These are phyloP conservation scores for Agrotis ipsilon DNA, from an alignment of 2,888 invertebrate species.

Conservation along the genomic window DNA sequence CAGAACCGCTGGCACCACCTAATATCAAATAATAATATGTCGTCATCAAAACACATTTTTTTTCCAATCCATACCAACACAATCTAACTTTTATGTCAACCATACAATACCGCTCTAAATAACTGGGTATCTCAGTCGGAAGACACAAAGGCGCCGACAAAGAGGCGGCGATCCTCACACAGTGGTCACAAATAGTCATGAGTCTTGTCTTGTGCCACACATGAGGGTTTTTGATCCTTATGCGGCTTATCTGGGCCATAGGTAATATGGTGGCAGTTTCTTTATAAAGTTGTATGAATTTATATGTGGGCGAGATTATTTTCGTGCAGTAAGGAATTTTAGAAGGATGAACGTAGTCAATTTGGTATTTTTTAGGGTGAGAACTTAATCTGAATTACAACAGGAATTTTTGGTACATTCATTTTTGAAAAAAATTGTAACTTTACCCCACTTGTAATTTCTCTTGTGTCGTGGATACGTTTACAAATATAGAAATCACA, in stretches of 20 bases:
- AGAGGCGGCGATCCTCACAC: constrained; percentile 67
- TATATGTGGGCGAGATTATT: background rate
- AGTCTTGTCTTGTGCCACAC: constrained; percentile 35
- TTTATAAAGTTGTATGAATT: constrained; percentile 2
- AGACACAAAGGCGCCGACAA: constrained; percentile 69
- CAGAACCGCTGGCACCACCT: too few relatives aligned
- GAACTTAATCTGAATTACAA: too few relatives aligned
- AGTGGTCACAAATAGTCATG: constrained; percentile 59
- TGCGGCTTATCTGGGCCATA: constrained; percentile 52
- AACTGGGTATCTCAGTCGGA: constrained; percentile 52
- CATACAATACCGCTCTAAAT: constrained; percentile 57
- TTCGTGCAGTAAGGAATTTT: background rate
- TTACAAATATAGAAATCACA: too few relatives aligned
- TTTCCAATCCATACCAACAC: background rate
- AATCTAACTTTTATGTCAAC: constrained; percentile 37
- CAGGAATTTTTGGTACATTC: too few relatives aligned
- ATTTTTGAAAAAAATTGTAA: too few relatives aligned
- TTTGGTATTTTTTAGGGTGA: too few relatives aligned
- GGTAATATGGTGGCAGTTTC: constrained; percentile 18
- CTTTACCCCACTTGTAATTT: too few relatives aligned
- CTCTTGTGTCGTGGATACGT: too few relatives aligned
- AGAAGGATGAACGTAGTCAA: background rate
- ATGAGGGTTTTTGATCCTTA: constrained; percentile 63
- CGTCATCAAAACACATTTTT: background rate
- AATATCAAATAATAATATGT: too few relatives aligned